phyloP scores from a whole-genome alignment of 2,888 invertebrate genomes.

The Drosophila emarginata region DNA sequence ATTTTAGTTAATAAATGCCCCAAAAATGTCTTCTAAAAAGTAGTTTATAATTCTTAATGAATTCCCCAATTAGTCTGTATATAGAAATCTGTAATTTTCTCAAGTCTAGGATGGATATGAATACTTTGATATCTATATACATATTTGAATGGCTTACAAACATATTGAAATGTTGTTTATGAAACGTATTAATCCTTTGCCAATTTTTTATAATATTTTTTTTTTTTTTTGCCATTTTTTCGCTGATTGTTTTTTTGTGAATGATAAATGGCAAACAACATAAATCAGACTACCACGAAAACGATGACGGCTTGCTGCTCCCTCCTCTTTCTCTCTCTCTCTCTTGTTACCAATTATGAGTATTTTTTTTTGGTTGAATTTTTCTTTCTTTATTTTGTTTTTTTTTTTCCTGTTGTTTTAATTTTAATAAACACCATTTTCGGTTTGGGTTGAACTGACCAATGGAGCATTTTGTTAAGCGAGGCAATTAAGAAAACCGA shows the following conservation, averaged over 20 bases:
- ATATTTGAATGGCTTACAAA: neutral
- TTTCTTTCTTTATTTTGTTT: constrained; percentile 33
- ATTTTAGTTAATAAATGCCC: too few species aligned
- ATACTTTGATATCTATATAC: neutral
- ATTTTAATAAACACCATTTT: constrained; percentile 81
- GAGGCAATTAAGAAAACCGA: constrained; percentile 62
- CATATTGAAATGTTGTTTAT: constrained; percentile 31
- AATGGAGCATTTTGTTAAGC: constrained; percentile 72
- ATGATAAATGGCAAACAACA: constrained; percentile 66
- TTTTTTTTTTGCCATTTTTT: constrained; percentile 17
- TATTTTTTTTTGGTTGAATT: constrained; percentile 35
- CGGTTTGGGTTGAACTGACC: constrained; percentile 70
- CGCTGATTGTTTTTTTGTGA: constrained; percentile 32
- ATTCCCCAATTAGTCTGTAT: too few species aligned
- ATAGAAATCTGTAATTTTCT: too few species aligned
- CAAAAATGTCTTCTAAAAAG: too few species aligned
- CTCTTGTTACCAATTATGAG: constrained; percentile 33
- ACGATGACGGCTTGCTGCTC: constrained; percentile 42
- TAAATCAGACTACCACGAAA: constrained; percentile 60
- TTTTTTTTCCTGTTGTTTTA: constrained; percentile 23
- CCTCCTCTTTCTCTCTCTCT: neutral
- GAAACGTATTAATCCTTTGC: constrained; percentile 36
- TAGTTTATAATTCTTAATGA: too few species aligned
- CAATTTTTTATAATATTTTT: too few species aligned
- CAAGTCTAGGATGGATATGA: neutral